phyloP scores from a whole-genome alignment of 2,113 vertebrate species.

The Phyllopteryx taeniolatus region DNA sequence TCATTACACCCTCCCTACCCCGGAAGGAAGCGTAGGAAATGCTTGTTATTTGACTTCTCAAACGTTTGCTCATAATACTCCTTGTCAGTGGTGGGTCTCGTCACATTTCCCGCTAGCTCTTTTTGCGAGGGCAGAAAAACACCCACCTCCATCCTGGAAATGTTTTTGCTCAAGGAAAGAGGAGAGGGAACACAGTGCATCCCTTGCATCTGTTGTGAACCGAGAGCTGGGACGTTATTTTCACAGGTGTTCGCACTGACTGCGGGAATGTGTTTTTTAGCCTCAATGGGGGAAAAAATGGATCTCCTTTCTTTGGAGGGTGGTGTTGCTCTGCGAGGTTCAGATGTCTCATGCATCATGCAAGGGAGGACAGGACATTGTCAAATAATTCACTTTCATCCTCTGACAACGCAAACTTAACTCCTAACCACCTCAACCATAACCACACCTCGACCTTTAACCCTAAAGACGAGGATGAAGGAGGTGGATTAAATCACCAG shows the following conservation, averaged over 20 bases:
- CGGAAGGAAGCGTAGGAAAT: neutral
- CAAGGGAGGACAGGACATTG: slow-evolving; percentile 24
- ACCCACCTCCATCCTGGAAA: slow-evolving; percentile 34
- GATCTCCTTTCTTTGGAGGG: slow-evolving; percentile 30
- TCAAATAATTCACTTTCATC: slow-evolving; percentile 15
- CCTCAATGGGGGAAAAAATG: slow-evolving; percentile 31
- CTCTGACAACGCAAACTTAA: neutral
- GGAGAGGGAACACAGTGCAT: slow-evolving; percentile 43
- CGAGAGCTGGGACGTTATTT: slow-evolving; percentile 55
- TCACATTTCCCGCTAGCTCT: slow-evolving; percentile 8
- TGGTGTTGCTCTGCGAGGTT: slow-evolving; percentile 40
- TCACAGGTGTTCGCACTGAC: slow-evolving; percentile 67
- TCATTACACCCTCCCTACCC: neutral
- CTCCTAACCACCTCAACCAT: neutral
- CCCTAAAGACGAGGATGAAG: neutral
- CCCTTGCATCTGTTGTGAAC: slow-evolving; percentile 27
- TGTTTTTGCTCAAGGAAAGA: slow-evolving; percentile 23
- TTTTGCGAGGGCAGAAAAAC: slow-evolving; percentile 25
- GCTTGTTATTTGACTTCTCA: neutral
- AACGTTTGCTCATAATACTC: slow-evolving; percentile 39
- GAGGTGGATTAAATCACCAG: neutral
- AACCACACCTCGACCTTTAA: no score
- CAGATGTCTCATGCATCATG: slow-evolving; percentile 45
- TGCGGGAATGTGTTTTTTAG: slow-evolving; percentile 45
- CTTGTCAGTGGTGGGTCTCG: slow-evolving; percentile 40